A percentile compares a stretch with the other conserved stretches of the same genome.
phyloP scores from a whole-genome alignment of 2,113 vertebrate genomes.

The Dromiciops gliroides region DNA sequence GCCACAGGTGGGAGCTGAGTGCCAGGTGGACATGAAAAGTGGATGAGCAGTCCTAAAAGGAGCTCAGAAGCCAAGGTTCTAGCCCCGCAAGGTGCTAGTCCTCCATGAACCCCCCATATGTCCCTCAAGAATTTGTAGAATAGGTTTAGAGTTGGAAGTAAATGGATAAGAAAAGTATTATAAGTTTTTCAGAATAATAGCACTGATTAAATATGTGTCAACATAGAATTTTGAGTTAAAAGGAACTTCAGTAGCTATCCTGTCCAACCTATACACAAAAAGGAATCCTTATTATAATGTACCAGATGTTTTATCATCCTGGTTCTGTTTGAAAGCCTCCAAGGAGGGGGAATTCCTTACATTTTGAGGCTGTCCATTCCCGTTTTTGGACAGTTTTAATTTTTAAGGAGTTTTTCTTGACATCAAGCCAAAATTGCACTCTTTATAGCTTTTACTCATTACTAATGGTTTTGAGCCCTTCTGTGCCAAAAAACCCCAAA shows the following conservation, averaged over 20 bases:
- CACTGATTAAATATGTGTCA: not conserved
- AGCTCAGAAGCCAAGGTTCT: not conserved
- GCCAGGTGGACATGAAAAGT: not conserved
- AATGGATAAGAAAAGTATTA: not conserved
- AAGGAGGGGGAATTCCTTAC: not conserved
- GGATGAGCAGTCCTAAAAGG: not conserved
- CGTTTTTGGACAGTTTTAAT: not conserved
- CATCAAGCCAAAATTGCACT: not conserved
- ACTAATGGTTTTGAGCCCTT: not conserved
- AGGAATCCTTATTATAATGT: no score
- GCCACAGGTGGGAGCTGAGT: not conserved
- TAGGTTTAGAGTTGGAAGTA: no score
- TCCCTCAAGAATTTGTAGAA: not conserved
- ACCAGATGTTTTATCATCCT: not conserved
- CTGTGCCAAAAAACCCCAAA: no score
- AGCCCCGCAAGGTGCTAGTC: not conserved
- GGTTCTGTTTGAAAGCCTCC: not conserved
- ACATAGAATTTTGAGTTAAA: not conserved
- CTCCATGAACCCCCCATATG: not conserved
- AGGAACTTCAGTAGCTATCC: not conserved
- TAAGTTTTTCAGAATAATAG: not conserved
- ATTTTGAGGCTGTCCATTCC: not conserved
- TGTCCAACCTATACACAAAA: not conserved
- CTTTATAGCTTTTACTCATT: not conserved
- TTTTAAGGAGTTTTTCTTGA: not conserved